These are phyloP conservation scores for Drosophila subsilvestris DNA, from an alignment of 2,888 invertebrate genomes.

Conservation along the genomic window DNA sequence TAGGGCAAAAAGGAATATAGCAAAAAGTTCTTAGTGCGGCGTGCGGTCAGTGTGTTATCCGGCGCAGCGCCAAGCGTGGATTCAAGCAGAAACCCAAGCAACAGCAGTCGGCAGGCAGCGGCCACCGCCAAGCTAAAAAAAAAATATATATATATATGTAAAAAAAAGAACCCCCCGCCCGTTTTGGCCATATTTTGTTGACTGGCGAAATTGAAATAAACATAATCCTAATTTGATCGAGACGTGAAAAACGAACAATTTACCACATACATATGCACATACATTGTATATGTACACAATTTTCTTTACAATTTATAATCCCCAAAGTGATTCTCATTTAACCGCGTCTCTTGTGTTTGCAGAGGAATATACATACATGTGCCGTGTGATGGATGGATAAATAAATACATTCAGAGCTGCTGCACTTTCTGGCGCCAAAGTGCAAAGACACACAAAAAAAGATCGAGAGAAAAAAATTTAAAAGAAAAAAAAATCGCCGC, in stretches of 20 bases:
- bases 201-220: neutral
- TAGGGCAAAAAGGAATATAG: too few relatives aligned
- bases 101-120: conserved; percentile 54
- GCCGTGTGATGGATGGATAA: neutral
- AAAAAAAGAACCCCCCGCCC: conserved; percentile 4
- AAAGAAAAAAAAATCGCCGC: conserved; percentile 17
- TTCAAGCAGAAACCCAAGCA: conserved; percentile 24
- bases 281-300: neutral
- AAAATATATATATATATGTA: neutral
- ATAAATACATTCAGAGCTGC: neutral
- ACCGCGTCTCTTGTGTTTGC: conserved; percentile 14
- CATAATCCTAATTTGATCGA: neutral
- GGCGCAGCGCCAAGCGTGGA: neutral
- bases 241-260: neutral
- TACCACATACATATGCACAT: neutral
- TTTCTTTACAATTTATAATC: conserved; percentile 7
- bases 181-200: conserved; percentile 35
- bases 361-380: conserved; percentile 1
- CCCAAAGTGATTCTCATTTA: conserved; percentile 15
- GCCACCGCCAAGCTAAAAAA: conserved; percentile 58
- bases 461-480: neutral
- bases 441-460: neutral
- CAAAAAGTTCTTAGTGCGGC: neutral
- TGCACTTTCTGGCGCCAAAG: conserved; percentile 23
- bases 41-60: conserved; percentile 17